These are phyloP conservation scores for Tipula vernalis DNA, from an alignment of 2,888 invertebrate genomes.

Conservation along the genomic window DNA sequence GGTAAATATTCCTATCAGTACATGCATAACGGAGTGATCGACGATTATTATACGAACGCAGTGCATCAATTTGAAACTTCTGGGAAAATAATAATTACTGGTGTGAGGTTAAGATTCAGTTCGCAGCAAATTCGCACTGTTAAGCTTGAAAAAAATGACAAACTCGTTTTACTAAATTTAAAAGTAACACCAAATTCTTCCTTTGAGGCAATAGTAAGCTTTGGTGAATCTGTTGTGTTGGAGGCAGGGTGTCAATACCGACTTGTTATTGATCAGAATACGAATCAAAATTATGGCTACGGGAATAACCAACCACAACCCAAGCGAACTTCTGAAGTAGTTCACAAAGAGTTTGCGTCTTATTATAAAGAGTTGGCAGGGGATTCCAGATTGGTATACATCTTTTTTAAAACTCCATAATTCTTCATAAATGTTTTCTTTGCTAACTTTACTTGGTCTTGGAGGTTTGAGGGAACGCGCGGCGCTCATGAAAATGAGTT, in stretches of 20 bases:
- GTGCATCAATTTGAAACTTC: neutral
- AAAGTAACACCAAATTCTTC: neutral
- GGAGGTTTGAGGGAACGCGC: too few species aligned
- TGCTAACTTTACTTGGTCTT: too few species aligned
- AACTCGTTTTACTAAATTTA: neutral
- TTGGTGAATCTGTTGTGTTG: neutral
- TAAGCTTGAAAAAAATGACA: neutral
- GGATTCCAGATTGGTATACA: neutral
- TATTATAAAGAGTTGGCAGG: neutral
- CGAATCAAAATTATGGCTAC: too few species aligned
- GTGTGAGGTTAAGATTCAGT: neutral
- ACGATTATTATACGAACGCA: neutral
- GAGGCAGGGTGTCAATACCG: neutral
- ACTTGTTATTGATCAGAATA: neutral
- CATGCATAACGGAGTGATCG: neutral
- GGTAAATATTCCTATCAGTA: neutral
- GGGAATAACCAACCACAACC: too few species aligned
- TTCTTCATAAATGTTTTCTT: too few species aligned
- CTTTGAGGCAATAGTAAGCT: neutral
- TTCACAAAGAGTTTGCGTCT: neutral
- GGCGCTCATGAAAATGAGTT: too few species aligned
- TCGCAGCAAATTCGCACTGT: neutral
- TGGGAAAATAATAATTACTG: neutral
- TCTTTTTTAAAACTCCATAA: neutral
- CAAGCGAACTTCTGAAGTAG: neutral